Evolutionary conservation across 1,140 invertebrate genomes (phyloP).

Genomic region (Anthonomus grandis): DNA sequence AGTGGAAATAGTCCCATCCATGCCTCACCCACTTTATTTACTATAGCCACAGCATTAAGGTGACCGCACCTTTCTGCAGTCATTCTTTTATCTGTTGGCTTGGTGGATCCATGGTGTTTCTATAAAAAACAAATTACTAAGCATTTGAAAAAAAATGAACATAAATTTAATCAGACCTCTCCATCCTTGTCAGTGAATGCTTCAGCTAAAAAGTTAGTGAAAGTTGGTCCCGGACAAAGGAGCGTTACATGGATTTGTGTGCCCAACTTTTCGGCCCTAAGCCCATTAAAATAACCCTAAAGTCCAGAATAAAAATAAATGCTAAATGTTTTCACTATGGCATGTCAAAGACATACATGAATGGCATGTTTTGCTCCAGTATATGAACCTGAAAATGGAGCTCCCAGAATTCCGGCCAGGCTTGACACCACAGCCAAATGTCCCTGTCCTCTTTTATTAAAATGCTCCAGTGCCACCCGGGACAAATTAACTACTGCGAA

Average conservation of each 20-base stretch:
- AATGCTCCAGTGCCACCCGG: constrained; percentile 65
- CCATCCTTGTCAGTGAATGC: constrained; percentile 65
- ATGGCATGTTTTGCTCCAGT: constrained; percentile 75
- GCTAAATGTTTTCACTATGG: background rate
- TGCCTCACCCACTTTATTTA: constrained; percentile 70
- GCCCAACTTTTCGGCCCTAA: constrained; percentile 61
- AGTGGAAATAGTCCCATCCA: constrained; percentile 70
- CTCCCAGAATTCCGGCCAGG: constrained; percentile 64
- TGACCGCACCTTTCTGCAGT: constrained; percentile 68
- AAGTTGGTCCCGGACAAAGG: constrained; percentile 74
- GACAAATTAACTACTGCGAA: constrained; percentile 71
- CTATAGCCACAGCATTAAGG: constrained; percentile 70
- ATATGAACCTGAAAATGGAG: constrained; percentile 74
- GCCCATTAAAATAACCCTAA: constrained; percentile 68
- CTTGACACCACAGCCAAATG: constrained; percentile 74
- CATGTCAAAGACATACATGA: constrained; percentile 2
- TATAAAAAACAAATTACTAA: constrained; percentile 41
- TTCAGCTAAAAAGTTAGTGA: constrained; percentile 68
- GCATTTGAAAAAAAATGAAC: background rate
- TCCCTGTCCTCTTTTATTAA: constrained; percentile 58
- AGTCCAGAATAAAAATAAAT: constrained; percentile 27
- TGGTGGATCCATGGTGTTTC: constrained; percentile 56
- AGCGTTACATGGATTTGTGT: constrained; percentile 64
- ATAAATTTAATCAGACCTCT: constrained; percentile 55
- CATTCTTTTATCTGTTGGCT: constrained; percentile 60